These are phyloP conservation scores for Leuciscus idus DNA, from an alignment of 2,113 vertebrate species.

Conservation along the genomic window DNA sequence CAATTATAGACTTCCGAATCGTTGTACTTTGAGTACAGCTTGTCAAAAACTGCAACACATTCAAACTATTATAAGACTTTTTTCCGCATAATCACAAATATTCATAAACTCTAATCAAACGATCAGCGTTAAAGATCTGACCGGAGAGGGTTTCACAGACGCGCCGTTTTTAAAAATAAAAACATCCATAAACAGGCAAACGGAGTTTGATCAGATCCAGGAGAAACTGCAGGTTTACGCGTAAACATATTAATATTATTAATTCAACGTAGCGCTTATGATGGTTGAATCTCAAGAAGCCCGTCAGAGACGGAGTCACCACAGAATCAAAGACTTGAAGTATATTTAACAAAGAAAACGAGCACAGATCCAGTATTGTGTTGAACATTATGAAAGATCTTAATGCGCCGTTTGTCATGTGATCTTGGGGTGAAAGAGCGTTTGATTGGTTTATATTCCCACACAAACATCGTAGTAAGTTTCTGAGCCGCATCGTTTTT, in stretches of 20 bases:
- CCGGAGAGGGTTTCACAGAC: background rate
- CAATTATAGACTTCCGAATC: conserved; percentile 35
- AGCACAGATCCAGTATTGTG: background rate
- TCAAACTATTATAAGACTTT: conserved; percentile 1
- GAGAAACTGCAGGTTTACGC: background rate
- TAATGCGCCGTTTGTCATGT: no score
- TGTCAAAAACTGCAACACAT: conserved; percentile 33
- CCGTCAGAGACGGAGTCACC: background rate
- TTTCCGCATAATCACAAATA: background rate
- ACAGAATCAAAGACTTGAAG: background rate
- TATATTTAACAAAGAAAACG: background rate
- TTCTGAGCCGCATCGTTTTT: background rate
- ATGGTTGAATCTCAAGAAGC: background rate
- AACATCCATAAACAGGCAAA: background rate
- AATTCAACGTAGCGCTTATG: conserved; percentile 30
- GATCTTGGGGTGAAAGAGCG: background rate
- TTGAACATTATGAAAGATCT: background rate
- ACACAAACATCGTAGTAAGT: background rate
- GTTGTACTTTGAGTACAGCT: conserved; percentile 39
- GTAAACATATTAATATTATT: background rate
- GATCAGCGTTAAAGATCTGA: no score
- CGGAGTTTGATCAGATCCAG: background rate
- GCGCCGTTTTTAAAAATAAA: no score
- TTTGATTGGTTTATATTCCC: background rate
- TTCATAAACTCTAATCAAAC: conserved; percentile 36